Base-by-base conservation (phyloP, 2,113 vertebrate species). In the Eupsittula cactorum region DNA sequence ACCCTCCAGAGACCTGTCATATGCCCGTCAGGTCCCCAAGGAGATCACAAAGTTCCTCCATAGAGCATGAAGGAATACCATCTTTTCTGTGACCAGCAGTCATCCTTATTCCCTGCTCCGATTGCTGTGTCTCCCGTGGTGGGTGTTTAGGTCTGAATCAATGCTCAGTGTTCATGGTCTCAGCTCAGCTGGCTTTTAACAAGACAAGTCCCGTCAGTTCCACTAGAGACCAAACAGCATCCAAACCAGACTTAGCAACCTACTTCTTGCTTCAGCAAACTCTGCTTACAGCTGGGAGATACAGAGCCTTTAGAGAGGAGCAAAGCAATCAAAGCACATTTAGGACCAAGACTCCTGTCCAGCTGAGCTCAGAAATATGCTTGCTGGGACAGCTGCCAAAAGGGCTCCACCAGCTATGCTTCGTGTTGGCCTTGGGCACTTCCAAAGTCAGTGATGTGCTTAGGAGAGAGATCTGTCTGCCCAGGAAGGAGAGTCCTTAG, bases 281-380 rank as follows among this genome's bases (percentile, higher is more conserved):
- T 91, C 96, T 94, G 83, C 81, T 91, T 96, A 95, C 86, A 87
- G 83, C 92, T 92, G 88, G 93, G 93, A 95, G 76, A 78, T 70
- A 82, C 92, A 96, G 60, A 94, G 89, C 86, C 83, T 91, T 93
- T 77, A 71, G 86, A 94, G 88, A 87, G 62, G 63, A 96, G 92
- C 49, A 77, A 78, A 92, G 78, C 86, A 95, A 97, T 93, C 95
- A 94, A 78, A 96, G 65, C 90, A 86, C 83, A 87, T 93, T 94
- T 94, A 93, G 96, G 96, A 93, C 84, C 84, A 87, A 76, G 94
- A 91, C 69, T 96, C 55, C 78, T 86, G 92, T 95, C 89, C 91
- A 95, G 95, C 91, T 97, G 94, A 96, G 92, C 71, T 94, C 94
- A 92, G 93, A 97, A 97, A 97, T 95, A 95, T 92, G 92, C 75